These are phyloP conservation scores for Drosophila greeni DNA, from an alignment of 2,888 invertebrate genomes.

Conservation along the genomic window DNA sequence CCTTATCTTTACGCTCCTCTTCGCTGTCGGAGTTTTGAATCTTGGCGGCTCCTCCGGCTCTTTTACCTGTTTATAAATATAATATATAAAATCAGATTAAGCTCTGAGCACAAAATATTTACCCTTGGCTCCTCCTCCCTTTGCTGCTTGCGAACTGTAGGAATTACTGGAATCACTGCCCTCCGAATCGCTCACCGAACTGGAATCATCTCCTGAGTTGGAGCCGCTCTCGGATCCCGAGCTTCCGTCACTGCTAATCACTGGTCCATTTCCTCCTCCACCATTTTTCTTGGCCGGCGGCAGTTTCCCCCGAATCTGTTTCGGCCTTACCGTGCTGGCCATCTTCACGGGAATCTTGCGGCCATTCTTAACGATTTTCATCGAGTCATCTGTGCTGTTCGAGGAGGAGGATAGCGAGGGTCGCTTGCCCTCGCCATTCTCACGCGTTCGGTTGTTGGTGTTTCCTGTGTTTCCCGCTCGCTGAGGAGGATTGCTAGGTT, in stretches of 20 bases:
- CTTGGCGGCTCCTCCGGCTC: background rate
- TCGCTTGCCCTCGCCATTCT: slow-evolving; percentile 59
- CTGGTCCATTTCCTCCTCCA: slow-evolving; percentile 34
- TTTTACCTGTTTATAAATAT: slow-evolving; percentile 5
- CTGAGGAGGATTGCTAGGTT: slow-evolving; percentile 21
- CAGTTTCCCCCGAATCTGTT: slow-evolving; percentile 57
- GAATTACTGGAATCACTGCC: slow-evolving; percentile 61
- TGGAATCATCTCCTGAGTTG: slow-evolving; percentile 52
- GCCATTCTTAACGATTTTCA: slow-evolving; percentile 55
- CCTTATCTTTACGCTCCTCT: slow-evolving; percentile 67
- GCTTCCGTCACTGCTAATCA: slow-evolving; percentile 71
- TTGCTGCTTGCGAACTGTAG: slow-evolving; percentile 52
- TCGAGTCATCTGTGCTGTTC: slow-evolving; percentile 66
- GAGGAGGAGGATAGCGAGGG: slow-evolving; percentile 66
- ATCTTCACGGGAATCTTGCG: slow-evolving; percentile 68
- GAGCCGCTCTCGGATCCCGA: slow-evolving; percentile 70
- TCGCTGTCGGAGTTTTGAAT: slow-evolving; percentile 56
- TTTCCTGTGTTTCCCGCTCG: slow-evolving; percentile 1
- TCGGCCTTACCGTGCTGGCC: slow-evolving; percentile 68
- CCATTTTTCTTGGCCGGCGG: slow-evolving; percentile 54
- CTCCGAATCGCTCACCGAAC: slow-evolving; percentile 69
- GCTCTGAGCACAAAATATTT: slow-evolving; percentile 7
- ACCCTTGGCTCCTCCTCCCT: slow-evolving; percentile 45
- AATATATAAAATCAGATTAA: background rate
- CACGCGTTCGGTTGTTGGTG: slow-evolving; percentile 16